Percentiles rank a stretch among this genome's conserved stretches.
These are phyloP conservation scores for Fistularia tabacaria DNA, from an alignment of 2,797 vertebrate species.

Conservation along the genomic window DNA sequence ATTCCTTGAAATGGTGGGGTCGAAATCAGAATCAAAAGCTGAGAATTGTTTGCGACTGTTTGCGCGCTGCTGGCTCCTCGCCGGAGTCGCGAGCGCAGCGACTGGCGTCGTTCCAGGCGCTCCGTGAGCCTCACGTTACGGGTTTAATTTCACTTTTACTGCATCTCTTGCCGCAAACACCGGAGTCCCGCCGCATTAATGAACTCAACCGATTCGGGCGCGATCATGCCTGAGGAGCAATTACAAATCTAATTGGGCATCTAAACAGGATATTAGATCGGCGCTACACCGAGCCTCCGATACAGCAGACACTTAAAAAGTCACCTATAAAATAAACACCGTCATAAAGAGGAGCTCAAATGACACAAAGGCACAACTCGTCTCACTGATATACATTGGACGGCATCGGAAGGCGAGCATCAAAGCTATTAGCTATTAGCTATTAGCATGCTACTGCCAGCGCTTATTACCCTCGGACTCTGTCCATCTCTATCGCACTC, in stretches of 20 bases:
- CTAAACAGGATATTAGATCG: constrained; percentile 75
- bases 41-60: constrained; percentile 25
- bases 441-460: too few relatives aligned
- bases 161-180: constrained; percentile 60
- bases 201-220: constrained; percentile 69
- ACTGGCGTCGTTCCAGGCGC: constrained; percentile 33
- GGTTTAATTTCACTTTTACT: constrained; percentile 71
- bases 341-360: constrained; percentile 34
- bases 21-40: not conserved
- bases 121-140: constrained; percentile 34
- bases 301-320: constrained; percentile 70
- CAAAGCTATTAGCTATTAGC: too few relatives aligned
- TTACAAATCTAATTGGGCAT: constrained; percentile 76
- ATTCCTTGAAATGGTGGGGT: not conserved
- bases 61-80: constrained; percentile 26
- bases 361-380: too few relatives aligned
- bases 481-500: too few relatives aligned
- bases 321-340: constrained; percentile 64
- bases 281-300: constrained; percentile 63
- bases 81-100: constrained; percentile 28
- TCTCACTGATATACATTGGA: too few relatives aligned
- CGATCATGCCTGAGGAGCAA: constrained; percentile 74
- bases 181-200: constrained; percentile 66
- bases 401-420: too few relatives aligned
- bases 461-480: too few relatives aligned